Base-by-base conservation (phyloP, 2,113 vertebrate genomes). In the Nematolebias whitei region DNA sequence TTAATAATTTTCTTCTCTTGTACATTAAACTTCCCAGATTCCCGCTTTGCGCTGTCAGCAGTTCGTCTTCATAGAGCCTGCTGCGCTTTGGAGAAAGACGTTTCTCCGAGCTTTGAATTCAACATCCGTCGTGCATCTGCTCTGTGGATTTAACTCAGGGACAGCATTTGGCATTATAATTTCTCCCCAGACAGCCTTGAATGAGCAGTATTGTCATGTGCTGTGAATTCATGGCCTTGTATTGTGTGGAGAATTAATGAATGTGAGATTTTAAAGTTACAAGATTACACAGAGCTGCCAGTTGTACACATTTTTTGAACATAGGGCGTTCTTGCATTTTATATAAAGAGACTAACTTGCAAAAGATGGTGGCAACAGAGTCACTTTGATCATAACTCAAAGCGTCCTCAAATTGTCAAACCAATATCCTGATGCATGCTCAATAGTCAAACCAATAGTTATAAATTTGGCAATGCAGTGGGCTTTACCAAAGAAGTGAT, bases 111-210 rank as follows among this genome's bases (percentile, higher is more conserved):
- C 65, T 74, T 81, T 79, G 68, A 83, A 78, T 79, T 57, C 63
- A 19, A 39, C 59, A 53, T 81, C 67, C 67, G 75, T 48, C 60
- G 19, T 56, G 67, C 82, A 71, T 88, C 79, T 85, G 73, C 68
- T 84, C 80, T 69, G 48, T 54, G 74, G 75, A 48, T 77, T 84
- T 74, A 78, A 84, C 61, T 84, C 80, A 57, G 49, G 54, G 64
- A 54, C 79, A 71, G 76, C 79, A 71, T 72, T 50, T 35, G 52
- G 72, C 67, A 32, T 68, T 54, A 80, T 87, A 57, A 76, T 87
- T 80, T 49, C 74, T 84, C 82, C 80, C 85, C 68, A 73, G 82
- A 83, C 83, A 60, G 73, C 75, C 54, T 61, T 26, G 74, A 87
- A 83, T 44, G 69, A 85, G 78, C 68, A 47, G 32, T 79, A 72